phyloP scores from a whole-genome alignment of 2,797 vertebrate species.

The Phoeniculus purpureus region DNA sequence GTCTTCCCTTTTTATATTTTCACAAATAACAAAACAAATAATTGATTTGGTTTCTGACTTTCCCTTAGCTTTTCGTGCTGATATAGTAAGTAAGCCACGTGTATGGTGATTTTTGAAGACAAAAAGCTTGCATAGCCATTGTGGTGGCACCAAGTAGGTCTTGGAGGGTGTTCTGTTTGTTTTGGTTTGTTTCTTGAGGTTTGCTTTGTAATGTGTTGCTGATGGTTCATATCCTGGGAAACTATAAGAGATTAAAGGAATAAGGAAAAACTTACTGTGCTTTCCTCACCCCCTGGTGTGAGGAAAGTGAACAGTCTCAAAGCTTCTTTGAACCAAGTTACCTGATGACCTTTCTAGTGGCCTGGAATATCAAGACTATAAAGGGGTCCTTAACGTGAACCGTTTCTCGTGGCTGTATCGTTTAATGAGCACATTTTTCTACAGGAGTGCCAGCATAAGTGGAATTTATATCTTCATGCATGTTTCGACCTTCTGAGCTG shows the following conservation, averaged over 20 bases:
- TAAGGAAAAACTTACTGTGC: neutral
- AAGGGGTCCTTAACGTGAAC: neutral
- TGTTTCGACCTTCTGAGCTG: neutral
- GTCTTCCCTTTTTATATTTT: neutral
- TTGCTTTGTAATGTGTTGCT: neutral
- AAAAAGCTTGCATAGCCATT: neutral
- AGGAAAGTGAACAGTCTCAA: neutral
- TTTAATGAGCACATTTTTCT: neutral
- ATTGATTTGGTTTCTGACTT: neutral
- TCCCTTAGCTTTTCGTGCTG: neutral
- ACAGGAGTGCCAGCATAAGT: neutral
- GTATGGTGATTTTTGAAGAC: neutral
- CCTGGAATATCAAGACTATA: neutral
- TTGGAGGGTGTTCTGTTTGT: neutral
- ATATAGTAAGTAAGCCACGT: neutral
- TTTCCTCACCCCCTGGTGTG: neutral
- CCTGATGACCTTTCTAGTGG: neutral
- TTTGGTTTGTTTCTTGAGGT: neutral
- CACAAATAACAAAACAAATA: neutral
- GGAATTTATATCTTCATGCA: neutral
- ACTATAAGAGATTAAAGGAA: neutral
- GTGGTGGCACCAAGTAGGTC: neutral
- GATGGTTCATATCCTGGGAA: neutral
- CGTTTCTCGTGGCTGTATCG: neutral
- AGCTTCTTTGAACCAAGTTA: neutral